Base-by-base conservation (phyloP, 2,888 invertebrate species). In the Troglohyphantes excavatus region DNA sequence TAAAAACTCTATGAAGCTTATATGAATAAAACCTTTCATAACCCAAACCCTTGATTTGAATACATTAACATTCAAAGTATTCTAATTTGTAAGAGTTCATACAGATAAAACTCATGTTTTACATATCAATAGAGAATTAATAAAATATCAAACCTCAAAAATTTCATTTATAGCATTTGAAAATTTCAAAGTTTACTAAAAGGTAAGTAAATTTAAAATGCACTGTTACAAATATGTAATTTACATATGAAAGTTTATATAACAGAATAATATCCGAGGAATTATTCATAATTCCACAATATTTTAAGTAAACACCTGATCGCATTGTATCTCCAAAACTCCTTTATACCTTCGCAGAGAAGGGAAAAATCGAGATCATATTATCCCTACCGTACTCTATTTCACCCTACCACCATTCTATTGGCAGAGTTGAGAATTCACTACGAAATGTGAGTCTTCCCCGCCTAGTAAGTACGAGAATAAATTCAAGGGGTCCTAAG, bases 401-500 rank as follows among this genome's bases (percentile, higher is more conserved):
- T 53, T 2, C 53, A 53, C 13, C 39, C 7, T 39, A 39, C 13
- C 39, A 11, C 13, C 39, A 39, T 13, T 13, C n/a, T n/a, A n/a
- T n/a, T 39, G 5, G 13, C 13, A 53, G 53, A 53, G 53, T 53
- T 53, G 5, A 53, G 53, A 53, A 53, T 53, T 17, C 53, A 13
- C 6, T n/a, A 17, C 53, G n/a, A 53, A 53, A 53, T 53, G 1
- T 13, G 53, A 53, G 53, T 53, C n/a, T n/a, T 13, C 53, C 53
- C 17, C n/a, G 39, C 17, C 2, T 13, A 53, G 53, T 72, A 72
- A 72, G 46, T 72, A 72, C 46, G 72, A 46, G 46, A 72, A 72
- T 72, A 72, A 72, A 46, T 72, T 72, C 43, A 23, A 13, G n/a
- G 53, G 19, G 21, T 27, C n/a, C n/a, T 17, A 23, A 26, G 46